Conservation (phyloP, 2,888 invertebrate genomes). For the Drosophila koepferae region DNA sequence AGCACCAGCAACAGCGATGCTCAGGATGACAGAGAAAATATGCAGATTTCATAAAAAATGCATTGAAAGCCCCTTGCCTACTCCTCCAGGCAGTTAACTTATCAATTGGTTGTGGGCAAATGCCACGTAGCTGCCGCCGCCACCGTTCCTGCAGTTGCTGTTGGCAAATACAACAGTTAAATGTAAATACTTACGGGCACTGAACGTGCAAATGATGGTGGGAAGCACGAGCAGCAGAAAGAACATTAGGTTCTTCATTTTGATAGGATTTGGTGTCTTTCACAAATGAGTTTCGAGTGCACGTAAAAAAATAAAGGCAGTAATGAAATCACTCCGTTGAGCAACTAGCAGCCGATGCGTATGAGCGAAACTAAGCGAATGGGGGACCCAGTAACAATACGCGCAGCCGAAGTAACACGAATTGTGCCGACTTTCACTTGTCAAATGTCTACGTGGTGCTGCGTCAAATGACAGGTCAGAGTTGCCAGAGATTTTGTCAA, state of each 20-base stretch:
- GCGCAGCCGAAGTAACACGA: conserved; percentile 60
- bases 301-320: conserved; percentile 35
- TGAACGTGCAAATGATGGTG: conserved; percentile 89
- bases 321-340: conserved; percentile 27
- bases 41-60: not conserved
- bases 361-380: conserved; percentile 55
- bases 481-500: conserved; percentile 33
- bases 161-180: not conserved
- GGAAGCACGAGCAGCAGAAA: conserved; percentile 89
- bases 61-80: not conserved
- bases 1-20: not conserved
- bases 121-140: conserved; percentile 58
- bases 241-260: conserved; percentile 90
- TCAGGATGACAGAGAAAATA: not conserved
- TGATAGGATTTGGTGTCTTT: conserved; percentile 36
- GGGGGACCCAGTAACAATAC: conserved; percentile 40
- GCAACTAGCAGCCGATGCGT: conserved; percentile 47
- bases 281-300: conserved; percentile 25
- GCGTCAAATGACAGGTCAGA: conserved; percentile 61
- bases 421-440: conserved; percentile 67
- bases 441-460: conserved; percentile 73
- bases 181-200: conserved; percentile 88
- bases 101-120: conserved; percentile 1
- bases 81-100: not conserved
- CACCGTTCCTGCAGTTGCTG: not conserved